Base-by-base conservation (phyloP, 35 echinoderm and acorn worm genomes). In the Apostichopus californicus region DNA sequence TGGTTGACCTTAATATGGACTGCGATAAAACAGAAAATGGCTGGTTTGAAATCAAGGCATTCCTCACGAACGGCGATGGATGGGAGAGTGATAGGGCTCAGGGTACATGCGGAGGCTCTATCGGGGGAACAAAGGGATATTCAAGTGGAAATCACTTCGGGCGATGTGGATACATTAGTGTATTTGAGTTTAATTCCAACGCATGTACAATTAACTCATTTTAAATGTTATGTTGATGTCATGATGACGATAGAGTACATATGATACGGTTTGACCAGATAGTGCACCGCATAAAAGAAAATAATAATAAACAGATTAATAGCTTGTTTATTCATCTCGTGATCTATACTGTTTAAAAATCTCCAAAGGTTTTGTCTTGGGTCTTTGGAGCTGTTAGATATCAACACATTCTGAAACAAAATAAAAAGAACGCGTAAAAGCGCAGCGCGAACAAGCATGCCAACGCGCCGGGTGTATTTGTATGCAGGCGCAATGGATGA, bases 31-130 rank as follows among this genome's bases (percentile, higher is more conserved):
- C 95, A 2, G 95, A 96, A 75, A 77, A 73, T 86, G 93, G 95
- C 0, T 96, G 95, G 95, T 96, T 94, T 82, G 95, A 96, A 83
- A 13, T 96, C 4, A 96, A 96, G 58, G 95, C 95, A 2, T 96
- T 90, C 59, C 90, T 96, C 5, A 91, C 79, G 13, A 94, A 94
- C 86, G 93, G 95, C n/a, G 95, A 94, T 61, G 95, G 95, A 0
- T 96, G 95, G 95, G 95, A 96, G 93, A 94, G 93, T 24, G 80
- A 96, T 59, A 25, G 84, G 9, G 24, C 25, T 4, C 95, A 94
- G 52, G 73, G 72, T 5, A 79, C 87, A 21, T 96, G 93, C 79
- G 63, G 91, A 7, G 95, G 95, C 18, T 70, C 90, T 0, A 82
- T 92, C 53, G 93, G 95, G 23, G 95, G 95, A 15, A 94, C 70